Conservation (phyloP, 2,113 vertebrate genomes). For the Elachura formosa region DNA sequence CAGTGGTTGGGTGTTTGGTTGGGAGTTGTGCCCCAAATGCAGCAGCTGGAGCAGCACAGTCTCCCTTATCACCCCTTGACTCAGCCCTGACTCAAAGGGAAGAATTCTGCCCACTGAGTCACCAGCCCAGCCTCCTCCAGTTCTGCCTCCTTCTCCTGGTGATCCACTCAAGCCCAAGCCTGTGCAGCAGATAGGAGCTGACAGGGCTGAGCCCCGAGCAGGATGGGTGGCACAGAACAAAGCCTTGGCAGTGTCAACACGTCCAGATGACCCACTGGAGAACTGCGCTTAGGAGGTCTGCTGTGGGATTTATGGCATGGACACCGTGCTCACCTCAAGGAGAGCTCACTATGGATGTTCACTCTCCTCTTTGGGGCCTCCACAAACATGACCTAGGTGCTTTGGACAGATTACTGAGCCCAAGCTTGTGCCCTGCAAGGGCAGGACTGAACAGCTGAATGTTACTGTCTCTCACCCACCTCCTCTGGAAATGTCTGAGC, state of each 20-base stretch:
- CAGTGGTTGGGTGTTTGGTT: neutral
- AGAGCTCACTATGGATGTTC: neutral
- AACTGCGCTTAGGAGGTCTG: neutral
- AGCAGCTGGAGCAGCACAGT: neutral
- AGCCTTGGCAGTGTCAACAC: neutral
- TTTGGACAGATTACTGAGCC: neutral
- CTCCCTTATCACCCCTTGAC: neutral
- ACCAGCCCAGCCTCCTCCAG: neutral
- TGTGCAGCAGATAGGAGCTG: neutral
- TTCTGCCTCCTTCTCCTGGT: neutral
- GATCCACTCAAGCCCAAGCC: slow-evolving; percentile 1
- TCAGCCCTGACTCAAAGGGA: slow-evolving; percentile 13
- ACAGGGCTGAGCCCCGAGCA: neutral
- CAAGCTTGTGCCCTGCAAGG: neutral
- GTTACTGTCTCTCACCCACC: neutral
- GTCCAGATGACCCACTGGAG: neutral
- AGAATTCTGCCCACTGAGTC: slow-evolving; percentile 14
- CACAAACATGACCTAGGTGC: neutral
- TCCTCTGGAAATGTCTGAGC: neutral
- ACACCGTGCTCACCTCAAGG: neutral
- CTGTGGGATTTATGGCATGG: neutral
- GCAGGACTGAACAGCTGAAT: neutral
- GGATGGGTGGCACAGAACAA: neutral
- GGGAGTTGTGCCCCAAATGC: neutral
- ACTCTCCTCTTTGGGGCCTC: neutral